A percentile compares a stretch with the other conserved stretches of the same genome.
Conservation (phyloP, 2,797 vertebrate species). For the Heteromormyrus szaboi region DNA sequence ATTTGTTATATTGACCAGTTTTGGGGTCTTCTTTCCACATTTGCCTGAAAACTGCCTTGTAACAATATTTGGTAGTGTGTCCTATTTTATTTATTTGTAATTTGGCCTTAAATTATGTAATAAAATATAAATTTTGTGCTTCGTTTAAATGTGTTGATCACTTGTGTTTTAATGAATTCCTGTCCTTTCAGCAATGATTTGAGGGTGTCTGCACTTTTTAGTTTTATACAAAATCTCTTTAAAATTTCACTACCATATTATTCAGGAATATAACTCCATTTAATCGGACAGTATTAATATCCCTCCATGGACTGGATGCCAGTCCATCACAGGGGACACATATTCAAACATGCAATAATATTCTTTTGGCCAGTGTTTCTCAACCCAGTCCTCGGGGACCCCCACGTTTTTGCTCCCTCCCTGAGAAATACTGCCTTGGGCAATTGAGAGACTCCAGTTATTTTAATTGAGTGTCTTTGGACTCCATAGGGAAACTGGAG, state of each 20-base stretch:
- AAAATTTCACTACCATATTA: not conserved
- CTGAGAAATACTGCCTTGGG: not conserved
- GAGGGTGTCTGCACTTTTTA: not conserved
- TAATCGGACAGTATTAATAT: not conserved
- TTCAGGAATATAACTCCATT: not conserved
- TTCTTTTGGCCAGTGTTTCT: not conserved
- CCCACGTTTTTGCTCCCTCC: not conserved
- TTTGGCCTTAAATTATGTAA: slow-evolving; percentile 41
- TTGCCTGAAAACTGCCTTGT: slow-evolving; percentile 35
- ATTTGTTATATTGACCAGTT: slow-evolving; percentile 13
- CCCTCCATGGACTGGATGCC: not conserved
- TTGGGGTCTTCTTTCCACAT: slow-evolving; percentile 26
- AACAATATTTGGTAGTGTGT: slow-evolving; percentile 48
- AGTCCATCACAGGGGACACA: not conserved
- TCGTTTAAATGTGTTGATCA: not conserved
- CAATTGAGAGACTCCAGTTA: not conserved
- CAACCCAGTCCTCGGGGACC: not conserved
- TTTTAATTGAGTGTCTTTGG: not conserved
- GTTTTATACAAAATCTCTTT: not conserved
- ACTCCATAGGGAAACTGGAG: not conserved
- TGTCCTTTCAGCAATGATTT: not conserved
- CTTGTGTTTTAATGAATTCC: not conserved
- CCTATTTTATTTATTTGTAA: slow-evolving; percentile 70
- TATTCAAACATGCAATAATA: not conserved
- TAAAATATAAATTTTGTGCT: slow-evolving; percentile 47